Evolutionary conservation across 2,113 vertebrate genomes (phyloP).

Genomic region (Anhinga rufa): DNA sequence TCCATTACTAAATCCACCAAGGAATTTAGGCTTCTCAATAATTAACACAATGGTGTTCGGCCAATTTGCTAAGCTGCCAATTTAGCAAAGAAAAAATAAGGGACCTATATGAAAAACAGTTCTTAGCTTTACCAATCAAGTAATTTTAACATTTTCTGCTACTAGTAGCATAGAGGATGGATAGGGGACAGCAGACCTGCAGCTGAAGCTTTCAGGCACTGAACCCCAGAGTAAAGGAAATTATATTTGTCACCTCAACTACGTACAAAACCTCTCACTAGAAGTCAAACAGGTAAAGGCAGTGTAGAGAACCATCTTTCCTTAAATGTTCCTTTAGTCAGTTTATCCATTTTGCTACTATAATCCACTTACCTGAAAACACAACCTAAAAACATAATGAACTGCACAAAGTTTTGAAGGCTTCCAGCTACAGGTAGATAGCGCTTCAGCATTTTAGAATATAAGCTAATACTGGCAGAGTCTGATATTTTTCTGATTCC

Average conservation of each 20-base stretch:
- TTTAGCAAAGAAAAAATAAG: not conserved
- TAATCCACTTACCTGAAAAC: not conserved
- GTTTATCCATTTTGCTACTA: not conserved
- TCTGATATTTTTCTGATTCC: not conserved
- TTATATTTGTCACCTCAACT: not conserved
- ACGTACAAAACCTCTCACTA: not conserved
- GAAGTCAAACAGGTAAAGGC: not conserved
- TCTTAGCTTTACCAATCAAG: not conserved
- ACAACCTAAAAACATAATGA: not conserved
- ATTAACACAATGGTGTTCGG: constrained; percentile 18
- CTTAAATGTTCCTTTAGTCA: not conserved
- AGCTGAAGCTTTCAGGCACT: not conserved
- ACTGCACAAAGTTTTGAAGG: not conserved
- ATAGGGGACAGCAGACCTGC: not conserved
- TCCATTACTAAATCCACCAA: constrained; percentile 23
- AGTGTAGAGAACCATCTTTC: not conserved
- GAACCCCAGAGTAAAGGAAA: not conserved
- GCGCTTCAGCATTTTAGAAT: not conserved
- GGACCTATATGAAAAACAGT: not conserved
- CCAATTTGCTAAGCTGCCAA: not conserved
- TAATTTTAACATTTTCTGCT: not conserved
- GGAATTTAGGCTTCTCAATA: constrained; percentile 26
- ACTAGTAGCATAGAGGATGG: not conserved
- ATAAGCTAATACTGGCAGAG: not conserved
- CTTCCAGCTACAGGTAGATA: not conserved